Evolutionary conservation across 2,888 invertebrate genomes (phyloP).

Genomic region (Esperia sulphurella): DNA sequence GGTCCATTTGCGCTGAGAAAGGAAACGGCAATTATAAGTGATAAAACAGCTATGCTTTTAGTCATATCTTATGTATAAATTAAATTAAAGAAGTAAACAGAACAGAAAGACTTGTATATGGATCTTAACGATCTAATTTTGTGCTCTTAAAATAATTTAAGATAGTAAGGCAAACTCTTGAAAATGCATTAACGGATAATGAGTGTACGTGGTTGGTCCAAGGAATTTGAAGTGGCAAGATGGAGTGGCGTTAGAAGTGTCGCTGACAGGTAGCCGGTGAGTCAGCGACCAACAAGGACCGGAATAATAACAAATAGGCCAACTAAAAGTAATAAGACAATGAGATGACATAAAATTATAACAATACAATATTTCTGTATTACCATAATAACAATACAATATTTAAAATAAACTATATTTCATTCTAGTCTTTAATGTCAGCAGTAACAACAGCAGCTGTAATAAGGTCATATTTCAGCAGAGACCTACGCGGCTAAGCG

Average conservation of each 20-base stretch:
- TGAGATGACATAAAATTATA: background rate
- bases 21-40: constrained; percentile 27
- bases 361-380: background rate
- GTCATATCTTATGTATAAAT: constrained; percentile 29
- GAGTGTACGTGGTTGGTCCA: constrained; percentile 36
- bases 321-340: constrained; percentile 14
- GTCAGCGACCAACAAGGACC: constrained; percentile 48
- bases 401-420: too few relatives aligned
- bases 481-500: constrained; percentile 39
- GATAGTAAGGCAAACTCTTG: constrained; percentile 46
- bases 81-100: constrained; percentile 6
- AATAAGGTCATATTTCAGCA: constrained; percentile 34
- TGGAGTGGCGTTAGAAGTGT: constrained; percentile 57
- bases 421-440: constrained; percentile 10
- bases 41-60: constrained; percentile 36
- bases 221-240: constrained; percentile 62
- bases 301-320: constrained; percentile 26
- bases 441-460: constrained; percentile 28
- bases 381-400: background rate
- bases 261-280: constrained; percentile 67
- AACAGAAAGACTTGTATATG: constrained; percentile 14
- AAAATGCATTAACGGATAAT: constrained; percentile 65
- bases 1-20: constrained; percentile 22
- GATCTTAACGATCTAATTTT: constrained; percentile 34
- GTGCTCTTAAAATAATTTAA: constrained; percentile 45